These are phyloP conservation scores for Habrosyne pyritoides DNA, from an alignment of 2,888 invertebrate species.

Conservation along the genomic window DNA sequence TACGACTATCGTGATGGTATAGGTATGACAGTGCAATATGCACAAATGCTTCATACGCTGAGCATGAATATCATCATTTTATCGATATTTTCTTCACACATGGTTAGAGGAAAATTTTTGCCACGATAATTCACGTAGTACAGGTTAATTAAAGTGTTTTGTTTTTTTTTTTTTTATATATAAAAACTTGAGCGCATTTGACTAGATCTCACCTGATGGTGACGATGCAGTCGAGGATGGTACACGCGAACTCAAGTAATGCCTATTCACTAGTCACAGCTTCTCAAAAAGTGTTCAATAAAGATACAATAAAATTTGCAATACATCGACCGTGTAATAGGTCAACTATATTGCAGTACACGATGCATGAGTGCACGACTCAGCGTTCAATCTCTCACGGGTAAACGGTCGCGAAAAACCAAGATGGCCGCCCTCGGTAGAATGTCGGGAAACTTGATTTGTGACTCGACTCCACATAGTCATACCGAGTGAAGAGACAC, in stretches of 20 bases:
- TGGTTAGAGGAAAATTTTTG: no score
- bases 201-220: no score
- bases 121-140: no score
- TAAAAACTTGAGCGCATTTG: no score
- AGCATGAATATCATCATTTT: not conserved
- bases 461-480: slow-evolving; percentile 54
- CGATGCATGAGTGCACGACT: slow-evolving; percentile 29
- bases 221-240: no score
- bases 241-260: no score
- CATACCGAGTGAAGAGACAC: slow-evolving; percentile 52
- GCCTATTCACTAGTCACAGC: no score
- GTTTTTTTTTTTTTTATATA: no score
- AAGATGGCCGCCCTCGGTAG: slow-evolving; percentile 54
- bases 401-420: slow-evolving; percentile 53
- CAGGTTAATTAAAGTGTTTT: no score
- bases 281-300: not conserved
- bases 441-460: slow-evolving; percentile 63
- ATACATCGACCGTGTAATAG: slow-evolving; percentile 32
- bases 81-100: not conserved
- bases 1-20: slow-evolving; percentile 32
- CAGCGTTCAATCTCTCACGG: slow-evolving; percentile 48
- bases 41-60: not conserved
- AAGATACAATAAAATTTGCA: slow-evolving; percentile 15
- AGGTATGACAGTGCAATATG: not conserved
- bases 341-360: slow-evolving; percentile 20